Base-by-base conservation (phyloP, 2,113 vertebrate genomes). In the Nannobrachium achirus region DNA sequence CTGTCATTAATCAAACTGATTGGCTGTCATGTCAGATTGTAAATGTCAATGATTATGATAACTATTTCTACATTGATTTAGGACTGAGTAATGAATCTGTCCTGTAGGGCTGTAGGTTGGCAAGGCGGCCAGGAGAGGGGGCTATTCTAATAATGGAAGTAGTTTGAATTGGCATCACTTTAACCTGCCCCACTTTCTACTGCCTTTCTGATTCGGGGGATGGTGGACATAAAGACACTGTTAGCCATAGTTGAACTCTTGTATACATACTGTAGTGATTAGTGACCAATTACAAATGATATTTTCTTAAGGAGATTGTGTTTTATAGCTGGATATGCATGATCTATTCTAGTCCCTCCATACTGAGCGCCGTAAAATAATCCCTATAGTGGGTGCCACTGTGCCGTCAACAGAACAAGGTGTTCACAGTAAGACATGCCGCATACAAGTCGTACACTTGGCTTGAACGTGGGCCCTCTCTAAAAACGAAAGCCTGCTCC, bases 51-150 rank as follows among this genome's bases (percentile, higher is more conserved):
- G 18, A 41, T 9, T 18, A 2, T 25, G 4, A 53, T 4, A 7
- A 20, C 19, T 1, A 49, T 58, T 56, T 41, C 56, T 51, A 45
- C 56, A 33, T 14, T n/a, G 8, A 15, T 50, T 50, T 1, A 4
- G 8, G 13, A 38, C 48, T 33, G 50, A 63, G 45, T 70, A 57
- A 76, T 62, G 53, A 14, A 52, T 56, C 49, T 60, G 11, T 33
- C 18, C 53, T 14, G 10, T 33, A 1, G 3, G 10, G 19, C 56
- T 86, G 88, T 50, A 65, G 53, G 40, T 75, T 48, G 18, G n/a
- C 10, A 0, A 44, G 70, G 64, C 78, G 64, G 57, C 86, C 89
- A 84, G 64, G n/a, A 89, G 88, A 79, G 87, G 85, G 85, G 40
- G 85, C 85, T 86, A 78, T 76, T 73, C 78, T 82, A 77, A 78